Percentiles rank a stretch among this genome's conserved stretches.
Evolutionary conservation across 2,113 vertebrate genomes (phyloP).

Genomic region (Dicaeum eximium): DNA sequence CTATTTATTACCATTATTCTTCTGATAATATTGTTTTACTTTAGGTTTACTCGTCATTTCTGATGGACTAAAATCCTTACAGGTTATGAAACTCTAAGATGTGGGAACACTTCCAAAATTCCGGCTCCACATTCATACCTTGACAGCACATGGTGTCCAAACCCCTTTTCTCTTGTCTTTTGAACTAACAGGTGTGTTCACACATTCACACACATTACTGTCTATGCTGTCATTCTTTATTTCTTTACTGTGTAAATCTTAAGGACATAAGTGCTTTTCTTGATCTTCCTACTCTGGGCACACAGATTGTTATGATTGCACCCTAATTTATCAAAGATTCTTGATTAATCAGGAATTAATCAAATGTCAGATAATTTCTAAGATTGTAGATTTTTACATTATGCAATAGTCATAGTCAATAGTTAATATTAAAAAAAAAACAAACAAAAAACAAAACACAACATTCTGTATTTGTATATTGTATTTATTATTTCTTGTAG

Average conservation of each 20-base stretch:
- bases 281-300: background rate
- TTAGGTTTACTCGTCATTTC: background rate
- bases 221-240: background rate
- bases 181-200: background rate
- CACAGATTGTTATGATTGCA: background rate
- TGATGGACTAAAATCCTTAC: background rate
- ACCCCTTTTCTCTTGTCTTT: background rate
- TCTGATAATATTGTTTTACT: background rate
- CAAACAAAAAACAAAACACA: accelerated
- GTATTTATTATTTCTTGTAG: background rate
- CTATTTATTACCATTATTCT: background rate
- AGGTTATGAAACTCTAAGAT: background rate
- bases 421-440: no score
- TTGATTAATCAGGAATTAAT: background rate
- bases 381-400: background rate
- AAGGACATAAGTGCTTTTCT: background rate
- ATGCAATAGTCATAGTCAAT: accelerated
- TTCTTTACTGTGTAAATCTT: background rate
- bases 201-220: no score
- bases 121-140: background rate
- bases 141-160: background rate
- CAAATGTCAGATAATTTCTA: background rate
- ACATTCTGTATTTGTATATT: background rate
- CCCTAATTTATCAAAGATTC: background rate
- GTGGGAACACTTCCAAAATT: background rate